Base-by-base conservation (phyloP, 2,797 vertebrate species). In the Tenualosa ilisha region DNA sequence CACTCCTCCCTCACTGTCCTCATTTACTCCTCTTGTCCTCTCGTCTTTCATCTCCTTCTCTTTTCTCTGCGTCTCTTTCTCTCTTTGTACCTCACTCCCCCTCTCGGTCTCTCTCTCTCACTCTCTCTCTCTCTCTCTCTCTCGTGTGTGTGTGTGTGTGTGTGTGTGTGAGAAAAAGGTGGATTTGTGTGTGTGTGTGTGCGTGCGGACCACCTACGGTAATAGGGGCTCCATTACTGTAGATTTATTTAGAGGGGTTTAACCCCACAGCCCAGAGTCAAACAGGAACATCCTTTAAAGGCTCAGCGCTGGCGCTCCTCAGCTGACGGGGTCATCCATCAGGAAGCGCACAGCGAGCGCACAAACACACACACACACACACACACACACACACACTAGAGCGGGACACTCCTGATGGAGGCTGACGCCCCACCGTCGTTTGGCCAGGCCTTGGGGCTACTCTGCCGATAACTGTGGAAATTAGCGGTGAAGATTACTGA, bases 391-490 rank as follows among this genome's bases (percentile, higher is more conserved):
- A 68, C 63, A 31, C 63, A 68, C 6, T 86, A 86, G 83, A 86
- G 84, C 86, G 61, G 86, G 83, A 72, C 68, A 87, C 87, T 85
- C 89, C 56, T 88, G 89, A 91, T 90, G 87, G 88, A 81, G 56
- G 63, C 81, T 83, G 82, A 88, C 89, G 89, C 90, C 91, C 75
- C 83, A 75, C 89, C 89, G 89, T 90, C 90, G 91, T 86, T 88
- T 56, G 89, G 87, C 89, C 90, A 56, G 81, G 89, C 89, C 92
- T 93, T 93, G 91, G 88, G 92, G 92, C 91, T 92, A 93, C 95
- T 95, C 94, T 88, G 93, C 89, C 94, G 91, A 95, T 95, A 95
- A 95, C 95, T 94, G 93, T 91, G 93, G 56, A 94, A 95, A 94
- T 96, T 96, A 96, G 95, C 93, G 93, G 93, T 89, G 91, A 93